Conservation (phyloP, 2,797 vertebrate species). For the Tauraco hartlaubi region DNA sequence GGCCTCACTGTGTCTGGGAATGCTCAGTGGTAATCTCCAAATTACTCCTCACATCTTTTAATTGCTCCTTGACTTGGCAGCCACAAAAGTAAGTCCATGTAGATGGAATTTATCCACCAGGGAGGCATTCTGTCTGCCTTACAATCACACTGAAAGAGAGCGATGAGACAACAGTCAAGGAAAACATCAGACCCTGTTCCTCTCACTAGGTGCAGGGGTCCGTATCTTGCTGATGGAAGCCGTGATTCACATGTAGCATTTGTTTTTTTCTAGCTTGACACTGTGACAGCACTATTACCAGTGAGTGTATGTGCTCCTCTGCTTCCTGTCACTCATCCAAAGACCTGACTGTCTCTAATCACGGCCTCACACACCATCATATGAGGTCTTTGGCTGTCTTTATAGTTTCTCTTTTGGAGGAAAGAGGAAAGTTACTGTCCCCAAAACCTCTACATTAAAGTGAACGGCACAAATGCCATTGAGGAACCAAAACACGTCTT, state of each 20-base stretch:
- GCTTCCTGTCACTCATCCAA: neutral
- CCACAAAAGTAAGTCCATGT: neutral
- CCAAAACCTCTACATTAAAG: neutral
- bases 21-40: neutral
- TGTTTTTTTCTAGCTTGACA: neutral
- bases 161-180: neutral
- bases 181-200: neutral
- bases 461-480: neutral
- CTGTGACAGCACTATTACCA: neutral
- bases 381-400: neutral
- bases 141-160: neutral
- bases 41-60: neutral
- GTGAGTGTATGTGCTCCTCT: neutral
- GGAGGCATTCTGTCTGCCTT: neutral
- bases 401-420: neutral
- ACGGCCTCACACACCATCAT: neutral
- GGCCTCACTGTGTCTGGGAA: neutral
- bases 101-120: rapidly evolving
- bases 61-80: neutral
- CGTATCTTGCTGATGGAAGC: neutral
- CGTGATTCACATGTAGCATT: neutral
- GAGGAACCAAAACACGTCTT: neutral
- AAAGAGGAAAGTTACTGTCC: neutral
- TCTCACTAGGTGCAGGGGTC: neutral
- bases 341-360: neutral